Conservation (phyloP, 2,888 invertebrate genomes). For the Linyphia triangularis region DNA sequence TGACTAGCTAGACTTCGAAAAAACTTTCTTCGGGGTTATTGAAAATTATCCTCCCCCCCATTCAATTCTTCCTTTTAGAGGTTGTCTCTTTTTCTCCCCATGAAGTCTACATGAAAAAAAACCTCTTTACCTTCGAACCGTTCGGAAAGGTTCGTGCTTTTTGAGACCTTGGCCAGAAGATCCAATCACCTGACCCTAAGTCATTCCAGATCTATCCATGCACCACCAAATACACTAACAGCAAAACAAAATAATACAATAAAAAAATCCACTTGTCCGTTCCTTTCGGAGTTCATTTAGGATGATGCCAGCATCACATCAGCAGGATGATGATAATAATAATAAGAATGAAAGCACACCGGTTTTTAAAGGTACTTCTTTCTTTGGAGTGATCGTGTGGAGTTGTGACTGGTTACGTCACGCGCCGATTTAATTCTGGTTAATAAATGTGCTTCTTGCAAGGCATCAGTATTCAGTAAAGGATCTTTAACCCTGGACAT, state of each 20-base stretch:
- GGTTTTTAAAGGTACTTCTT: not conserved
- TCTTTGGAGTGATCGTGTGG: not conserved
- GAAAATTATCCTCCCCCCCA: too few species aligned
- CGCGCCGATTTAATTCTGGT: conserved; percentile 29
- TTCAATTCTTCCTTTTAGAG: too few species aligned
- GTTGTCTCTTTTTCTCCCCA: too few species aligned
- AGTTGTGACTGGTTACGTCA: conserved; percentile 27
- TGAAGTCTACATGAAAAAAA: too few species aligned
- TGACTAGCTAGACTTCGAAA: too few species aligned
- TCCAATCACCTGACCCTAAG: conserved; percentile 2
- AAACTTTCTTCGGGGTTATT: too few species aligned
- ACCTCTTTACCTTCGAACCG: not conserved
- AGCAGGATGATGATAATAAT: not conserved
- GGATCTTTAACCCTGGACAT: not conserved
- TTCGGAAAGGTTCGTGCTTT: not conserved
- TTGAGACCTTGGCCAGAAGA: conserved; percentile 55
- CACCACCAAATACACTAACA: not conserved
- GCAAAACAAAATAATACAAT: not conserved
- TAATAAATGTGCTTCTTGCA: not conserved
- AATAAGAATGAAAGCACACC: not conserved
- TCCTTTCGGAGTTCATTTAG: conserved; percentile 18
- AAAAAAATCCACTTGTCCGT: not conserved
- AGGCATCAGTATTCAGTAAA: not conserved
- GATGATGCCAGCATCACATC: not conserved
- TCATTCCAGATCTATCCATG: not conserved